Base-by-base conservation (phyloP, 2,797 vertebrate species). In the Onychomys torridus region DNA sequence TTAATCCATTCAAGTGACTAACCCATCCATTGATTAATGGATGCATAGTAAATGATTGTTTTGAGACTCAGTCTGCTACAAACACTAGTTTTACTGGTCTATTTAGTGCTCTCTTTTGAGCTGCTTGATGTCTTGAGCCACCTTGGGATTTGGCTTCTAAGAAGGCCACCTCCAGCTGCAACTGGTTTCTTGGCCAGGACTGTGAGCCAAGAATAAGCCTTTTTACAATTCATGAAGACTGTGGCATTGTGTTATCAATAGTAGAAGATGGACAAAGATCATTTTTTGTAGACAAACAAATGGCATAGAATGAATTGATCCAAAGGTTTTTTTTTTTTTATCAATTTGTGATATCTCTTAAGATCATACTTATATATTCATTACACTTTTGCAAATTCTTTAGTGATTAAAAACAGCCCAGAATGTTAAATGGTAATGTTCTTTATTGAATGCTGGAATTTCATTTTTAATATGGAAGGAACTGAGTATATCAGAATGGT, bases 401-500 rank as follows among this genome's bases (percentile, higher is more conserved):
- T 85, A 61, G 11, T 82, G 81, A 65, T n/a, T 82, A 61, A 59
- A 59, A 76, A 83, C 69, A 82, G 16, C 3, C 7, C 5, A 69
- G 29, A 49, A 90, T 89, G 16, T 78, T 94, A 86, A 71, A 86
- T 93, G 52, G 84, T 76, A n/a, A 88, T 83, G 27, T 73, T 81
- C 25, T 84, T 94, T 92, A 65, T 89, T 96, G 84, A 86, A 49
- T 40, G 13, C 32, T 49, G 29, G 91, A 92, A 89, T 92, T 10
- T 2, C 82, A 52, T 32, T 94, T 94, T 93, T 90, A 81, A 79
- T 59, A 23, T 84, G 14, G 34, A 83, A 91, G 12, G 4, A 81
- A 90, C 29, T 92, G 61, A 96, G 55, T 90, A 61, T 73, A 88
- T 78, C 32, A 83, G 49, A 75, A 92, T 82, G 32, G 2, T 82